A percentile compares a stretch with the other conserved stretches of the same genome.
These are phyloP conservation scores for Morone saxatilis DNA, from an alignment of 2,113 vertebrate genomes.

Conservation along the genomic window DNA sequence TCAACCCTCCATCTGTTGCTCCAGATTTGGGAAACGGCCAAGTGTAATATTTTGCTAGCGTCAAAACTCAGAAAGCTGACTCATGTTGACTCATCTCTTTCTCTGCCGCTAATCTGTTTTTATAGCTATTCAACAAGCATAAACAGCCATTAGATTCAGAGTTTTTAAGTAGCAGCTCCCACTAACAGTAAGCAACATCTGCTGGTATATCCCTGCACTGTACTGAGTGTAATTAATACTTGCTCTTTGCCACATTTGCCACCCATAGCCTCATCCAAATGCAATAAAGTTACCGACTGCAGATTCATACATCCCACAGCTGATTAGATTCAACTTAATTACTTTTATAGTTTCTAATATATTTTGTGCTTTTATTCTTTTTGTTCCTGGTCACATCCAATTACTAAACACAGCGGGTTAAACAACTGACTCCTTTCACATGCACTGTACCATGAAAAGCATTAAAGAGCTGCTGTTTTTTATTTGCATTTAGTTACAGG, in stretches of 20 bases:
- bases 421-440: not conserved
- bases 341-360: not conserved
- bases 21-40: conserved; percentile 36
- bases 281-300: not conserved
- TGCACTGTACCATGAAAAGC: not conserved
- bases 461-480: not conserved
- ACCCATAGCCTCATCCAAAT: conserved; percentile 11
- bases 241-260: not conserved
- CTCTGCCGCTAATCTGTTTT: conserved; percentile 37
- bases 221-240: conserved; percentile 36
- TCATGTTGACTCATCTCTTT: conserved; percentile 53
- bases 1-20: conserved; percentile 50
- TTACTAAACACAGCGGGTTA: conserved; percentile 2
- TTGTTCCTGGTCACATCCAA: conserved; percentile 4
- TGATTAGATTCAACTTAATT: conserved; percentile 9
- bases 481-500: not conserved
- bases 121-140: conserved; percentile 24
- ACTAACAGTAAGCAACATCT: conserved; percentile 14
- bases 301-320: not conserved
- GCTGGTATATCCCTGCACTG: conserved; percentile 24
- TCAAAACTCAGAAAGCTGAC: conserved; percentile 48
- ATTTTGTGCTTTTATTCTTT: not conserved
- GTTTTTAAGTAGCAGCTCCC: conserved; percentile 12
- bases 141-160: conserved; percentile 16
- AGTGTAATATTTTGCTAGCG: conserved; percentile 40